Conservation (phyloP, 2,113 vertebrate species). For the Poecile atricapillus region DNA sequence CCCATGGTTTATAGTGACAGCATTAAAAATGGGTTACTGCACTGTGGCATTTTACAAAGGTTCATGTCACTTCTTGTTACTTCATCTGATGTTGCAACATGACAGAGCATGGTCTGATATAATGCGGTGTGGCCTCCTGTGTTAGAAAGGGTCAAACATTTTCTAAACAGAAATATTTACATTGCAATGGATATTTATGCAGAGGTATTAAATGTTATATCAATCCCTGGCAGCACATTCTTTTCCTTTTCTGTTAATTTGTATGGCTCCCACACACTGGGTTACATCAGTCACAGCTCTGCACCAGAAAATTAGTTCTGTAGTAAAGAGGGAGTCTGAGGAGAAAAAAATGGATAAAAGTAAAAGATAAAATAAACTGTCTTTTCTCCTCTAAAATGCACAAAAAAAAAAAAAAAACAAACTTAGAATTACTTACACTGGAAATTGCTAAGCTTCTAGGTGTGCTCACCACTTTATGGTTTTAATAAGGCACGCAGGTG, state of each 20-base stretch:
- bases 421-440: too few relatives aligned
- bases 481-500: background rate
- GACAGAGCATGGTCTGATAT: conserved; percentile 38
- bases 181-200: conserved; percentile 8
- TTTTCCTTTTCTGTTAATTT: conserved; percentile 5
- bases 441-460: background rate
- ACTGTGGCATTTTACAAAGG: conserved; percentile 60
- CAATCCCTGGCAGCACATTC: background rate
- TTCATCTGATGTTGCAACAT: background rate
- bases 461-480: background rate
- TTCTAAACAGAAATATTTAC: conserved; percentile 33
- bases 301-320: background rate
- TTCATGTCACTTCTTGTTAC: conserved; percentile 60
- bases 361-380: background rate
- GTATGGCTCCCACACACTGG: background rate
- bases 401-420: background rate
- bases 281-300: background rate
- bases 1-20: conserved; percentile 32
- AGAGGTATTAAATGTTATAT: background rate
- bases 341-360: background rate
- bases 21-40: conserved; percentile 60
- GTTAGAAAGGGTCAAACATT: conserved; percentile 34
- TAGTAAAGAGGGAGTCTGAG: background rate
- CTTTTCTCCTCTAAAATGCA: background rate
- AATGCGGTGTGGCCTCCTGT: conserved; percentile 3